Evolutionary conservation across 92 coral and sea anemone species (phyloP).

Genomic region (Virgularia gustaviana): DNA sequence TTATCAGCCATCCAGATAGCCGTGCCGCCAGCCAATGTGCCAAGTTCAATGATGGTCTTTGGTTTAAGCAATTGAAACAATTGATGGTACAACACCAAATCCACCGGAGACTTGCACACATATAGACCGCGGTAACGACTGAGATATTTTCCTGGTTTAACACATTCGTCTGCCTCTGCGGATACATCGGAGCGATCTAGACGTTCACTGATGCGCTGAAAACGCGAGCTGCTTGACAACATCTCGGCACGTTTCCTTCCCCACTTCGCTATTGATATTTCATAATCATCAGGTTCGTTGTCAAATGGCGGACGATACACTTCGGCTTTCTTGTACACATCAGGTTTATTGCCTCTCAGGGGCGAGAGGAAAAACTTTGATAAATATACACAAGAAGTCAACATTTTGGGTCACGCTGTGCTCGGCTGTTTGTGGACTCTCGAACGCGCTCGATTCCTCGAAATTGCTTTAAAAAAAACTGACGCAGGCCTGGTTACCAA

Average conservation of each 20-base stretch:
- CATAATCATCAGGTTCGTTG: conserved; percentile 45
- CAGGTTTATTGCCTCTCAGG: neutral
- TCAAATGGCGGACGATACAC: conserved; percentile 22
- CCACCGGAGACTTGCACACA: conserved; percentile 37
- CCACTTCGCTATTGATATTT: conserved; percentile 1
- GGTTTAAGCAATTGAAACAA: conserved; percentile 32
- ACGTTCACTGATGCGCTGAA: conserved; percentile 36
- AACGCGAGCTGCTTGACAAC: conserved; percentile 31
- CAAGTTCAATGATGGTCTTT: conserved; percentile 43
- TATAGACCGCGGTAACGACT: conserved; percentile 39
- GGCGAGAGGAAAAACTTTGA: neutral
- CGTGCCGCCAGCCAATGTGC: conserved; percentile 50
- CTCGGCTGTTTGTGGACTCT: too few relatives aligned
- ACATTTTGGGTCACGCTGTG: neutral
- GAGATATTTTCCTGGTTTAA: conserved; percentile 20
- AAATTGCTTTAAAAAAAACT: too few relatives aligned
- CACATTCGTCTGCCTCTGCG: neutral
- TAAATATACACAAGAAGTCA: neutral
- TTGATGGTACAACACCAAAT: conserved; percentile 44
- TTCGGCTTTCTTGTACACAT: neutral
- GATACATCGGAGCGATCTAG: conserved; percentile 41
- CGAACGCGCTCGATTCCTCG: too few relatives aligned
- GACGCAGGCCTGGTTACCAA: too few relatives aligned
- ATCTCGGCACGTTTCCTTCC: conserved; percentile 14
- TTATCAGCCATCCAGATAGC: conserved; percentile 49